A percentile compares a stretch with the other conserved stretches of the same genome.
Conservation (phyloP, 2,113 vertebrate species). For the Etheostoma cragini region DNA sequence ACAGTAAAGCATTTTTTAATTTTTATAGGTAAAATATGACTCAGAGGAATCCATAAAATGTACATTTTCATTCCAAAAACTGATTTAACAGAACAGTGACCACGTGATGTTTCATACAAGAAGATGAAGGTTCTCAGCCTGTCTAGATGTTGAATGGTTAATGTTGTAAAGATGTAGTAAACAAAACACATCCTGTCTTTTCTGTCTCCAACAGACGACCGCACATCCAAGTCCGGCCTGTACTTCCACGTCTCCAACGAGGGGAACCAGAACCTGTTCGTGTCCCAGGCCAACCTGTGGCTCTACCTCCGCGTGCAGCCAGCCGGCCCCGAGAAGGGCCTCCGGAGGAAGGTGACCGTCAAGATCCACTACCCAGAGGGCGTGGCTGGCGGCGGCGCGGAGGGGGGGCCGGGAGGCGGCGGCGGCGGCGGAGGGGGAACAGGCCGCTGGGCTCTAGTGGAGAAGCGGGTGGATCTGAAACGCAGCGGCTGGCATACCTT, state of each 20-base stretch:
- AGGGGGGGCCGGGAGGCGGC: conserved; percentile 54
- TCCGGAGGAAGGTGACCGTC: conserved; percentile 92
- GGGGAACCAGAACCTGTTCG: conserved; percentile 97
- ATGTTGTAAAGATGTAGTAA: background rate
- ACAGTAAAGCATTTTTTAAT: no score
- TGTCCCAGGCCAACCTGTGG: conserved; percentile 97
- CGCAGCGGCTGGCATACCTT: conserved; percentile 99
- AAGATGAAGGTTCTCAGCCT: no score
- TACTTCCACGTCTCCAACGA: conserved; percentile 97
- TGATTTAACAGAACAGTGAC: no score
- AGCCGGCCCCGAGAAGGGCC: conserved; percentile 90
- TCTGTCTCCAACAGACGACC: conserved; percentile 89
- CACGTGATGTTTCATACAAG: no score
- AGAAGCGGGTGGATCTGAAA: conserved; percentile 96
- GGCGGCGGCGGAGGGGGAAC: conserved; percentile 45
- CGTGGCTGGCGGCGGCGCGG: conserved; percentile 44
- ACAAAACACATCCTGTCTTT: conserved; percentile 20
- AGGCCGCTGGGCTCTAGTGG: conserved; percentile 90
- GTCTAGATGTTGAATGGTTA: background rate
- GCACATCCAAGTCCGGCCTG: conserved; percentile 88
- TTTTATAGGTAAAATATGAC: no score
- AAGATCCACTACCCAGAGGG: conserved; percentile 93
- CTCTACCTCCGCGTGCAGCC: conserved; percentile 96
- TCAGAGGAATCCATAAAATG: no score
- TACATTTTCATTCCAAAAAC: no score